Evolutionary conservation across 1,140 invertebrate species (phyloP).

Genomic region (Metopolophium dirhodum): DNA sequence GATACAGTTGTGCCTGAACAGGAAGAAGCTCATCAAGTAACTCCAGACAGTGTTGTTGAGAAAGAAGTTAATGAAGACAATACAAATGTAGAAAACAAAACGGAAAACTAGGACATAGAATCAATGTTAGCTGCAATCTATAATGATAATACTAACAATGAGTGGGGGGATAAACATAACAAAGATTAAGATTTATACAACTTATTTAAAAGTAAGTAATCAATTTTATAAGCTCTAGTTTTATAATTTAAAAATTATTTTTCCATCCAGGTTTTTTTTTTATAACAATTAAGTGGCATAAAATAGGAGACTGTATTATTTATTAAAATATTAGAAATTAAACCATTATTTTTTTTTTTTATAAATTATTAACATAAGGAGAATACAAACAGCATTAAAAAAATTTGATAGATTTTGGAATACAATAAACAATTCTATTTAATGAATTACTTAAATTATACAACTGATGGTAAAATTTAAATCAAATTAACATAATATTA

Average conservation of each 20-base stretch:
- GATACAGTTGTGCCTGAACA: neutral
- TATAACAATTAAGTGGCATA: neutral
- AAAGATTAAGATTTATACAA: neutral
- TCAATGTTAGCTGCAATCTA: constrained; percentile 59
- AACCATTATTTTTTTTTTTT: neutral
- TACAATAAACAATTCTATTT: too few species aligned
- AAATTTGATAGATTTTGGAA: too few species aligned
- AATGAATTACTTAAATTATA: too few species aligned
- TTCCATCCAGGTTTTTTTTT: too few species aligned
- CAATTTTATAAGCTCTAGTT: neutral
- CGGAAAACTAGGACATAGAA: constrained; percentile 53
- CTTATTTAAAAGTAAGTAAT: neutral
- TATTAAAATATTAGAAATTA: neutral
- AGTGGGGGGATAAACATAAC: neutral
- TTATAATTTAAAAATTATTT: neutral
- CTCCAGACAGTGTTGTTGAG: too few species aligned
- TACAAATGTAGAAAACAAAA: neutral
- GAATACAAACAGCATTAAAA: too few species aligned
- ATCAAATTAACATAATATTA: neutral
- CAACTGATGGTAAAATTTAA: neutral
- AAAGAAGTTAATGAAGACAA: too few species aligned
- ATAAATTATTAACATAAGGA: neutral
- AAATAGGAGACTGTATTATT: neutral
- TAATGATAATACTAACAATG: constrained; percentile 26
- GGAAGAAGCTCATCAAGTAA: too few species aligned